Conservation (phyloP, 2,113 vertebrate species). For the Phocoena phocoena region DNA sequence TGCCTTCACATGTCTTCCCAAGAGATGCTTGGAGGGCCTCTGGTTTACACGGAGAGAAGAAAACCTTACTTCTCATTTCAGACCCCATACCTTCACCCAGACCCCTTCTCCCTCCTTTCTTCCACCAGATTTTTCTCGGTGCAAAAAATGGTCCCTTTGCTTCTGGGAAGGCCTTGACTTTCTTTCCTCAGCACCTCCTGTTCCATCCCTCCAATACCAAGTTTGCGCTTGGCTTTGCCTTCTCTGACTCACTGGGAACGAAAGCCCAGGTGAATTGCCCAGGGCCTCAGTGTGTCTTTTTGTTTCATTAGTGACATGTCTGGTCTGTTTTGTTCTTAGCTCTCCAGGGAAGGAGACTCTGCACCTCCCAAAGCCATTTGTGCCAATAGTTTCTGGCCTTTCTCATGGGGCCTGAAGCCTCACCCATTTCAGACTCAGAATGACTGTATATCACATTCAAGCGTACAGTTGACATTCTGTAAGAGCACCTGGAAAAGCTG, state of each 20-base stretch:
- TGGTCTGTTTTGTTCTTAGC: conserved; percentile 60
- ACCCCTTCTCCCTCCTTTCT: neutral
- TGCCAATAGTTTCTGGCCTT: neutral
- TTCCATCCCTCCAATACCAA: neutral
- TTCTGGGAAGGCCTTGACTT: neutral
- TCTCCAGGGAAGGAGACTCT: conserved; percentile 8
- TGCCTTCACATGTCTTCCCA: neutral
- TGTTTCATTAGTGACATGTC: neutral
- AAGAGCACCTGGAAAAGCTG: neutral
- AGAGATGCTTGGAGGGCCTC: neutral
- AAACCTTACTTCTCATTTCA: neutral
- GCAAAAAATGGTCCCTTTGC: neutral
- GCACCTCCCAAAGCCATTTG: conserved; percentile 11
- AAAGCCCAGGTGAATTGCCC: conserved; percentile 38
- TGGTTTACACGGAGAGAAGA: neutral
- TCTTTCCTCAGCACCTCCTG: neutral
- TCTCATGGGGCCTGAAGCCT: conserved; percentile 19
- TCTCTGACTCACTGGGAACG: conserved; percentile 56
- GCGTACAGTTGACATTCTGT: neutral
- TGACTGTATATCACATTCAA: neutral
- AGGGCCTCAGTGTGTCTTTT: neutral
- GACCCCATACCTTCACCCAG: neutral
- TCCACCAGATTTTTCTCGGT: neutral
- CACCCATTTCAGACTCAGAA: neutral
- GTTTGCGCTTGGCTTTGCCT: neutral